A percentile compares a stretch with the other conserved stretches of the same genome.
These are phyloP conservation scores for Mimas tiliae DNA, from an alignment of 2,888 invertebrate genomes.

Conservation along the genomic window DNA sequence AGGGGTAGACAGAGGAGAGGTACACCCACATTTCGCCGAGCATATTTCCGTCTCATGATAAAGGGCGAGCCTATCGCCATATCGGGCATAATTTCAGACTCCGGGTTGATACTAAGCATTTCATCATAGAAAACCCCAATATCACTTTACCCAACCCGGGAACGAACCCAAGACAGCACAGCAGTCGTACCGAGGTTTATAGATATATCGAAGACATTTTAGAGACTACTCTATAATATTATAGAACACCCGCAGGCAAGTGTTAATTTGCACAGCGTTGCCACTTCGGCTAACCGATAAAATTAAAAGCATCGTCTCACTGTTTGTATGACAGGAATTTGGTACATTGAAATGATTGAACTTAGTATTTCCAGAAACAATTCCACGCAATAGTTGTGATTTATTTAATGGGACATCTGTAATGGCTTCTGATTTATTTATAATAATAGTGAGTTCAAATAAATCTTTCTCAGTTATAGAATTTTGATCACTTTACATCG, in stretches of 20 bases:
- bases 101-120: no score
- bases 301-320: conserved; percentile 17
- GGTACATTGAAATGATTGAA: conserved; percentile 23
- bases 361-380: conserved; percentile 21
- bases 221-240: neutral
- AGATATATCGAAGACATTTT: neutral
- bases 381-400: conserved; percentile 5
- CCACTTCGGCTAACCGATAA: conserved; percentile 4
- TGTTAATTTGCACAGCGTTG: conserved; percentile 15
- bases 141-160: no score
- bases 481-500: neutral
- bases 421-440: conserved; percentile 21
- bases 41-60: no score
- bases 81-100: no score
- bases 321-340: conserved; percentile 17
- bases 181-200: no score
- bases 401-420: conserved; percentile 22
- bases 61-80: no score
- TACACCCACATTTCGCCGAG: no score
- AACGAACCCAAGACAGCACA: no score
- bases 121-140: no score
- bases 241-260: conserved; percentile 2
- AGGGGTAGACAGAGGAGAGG: no score
- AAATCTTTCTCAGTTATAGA: neutral
- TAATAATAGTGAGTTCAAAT: neutral